phyloP scores from a whole-genome alignment of 1,140 invertebrate genomes.

The Thereuonema tuberculata region DNA sequence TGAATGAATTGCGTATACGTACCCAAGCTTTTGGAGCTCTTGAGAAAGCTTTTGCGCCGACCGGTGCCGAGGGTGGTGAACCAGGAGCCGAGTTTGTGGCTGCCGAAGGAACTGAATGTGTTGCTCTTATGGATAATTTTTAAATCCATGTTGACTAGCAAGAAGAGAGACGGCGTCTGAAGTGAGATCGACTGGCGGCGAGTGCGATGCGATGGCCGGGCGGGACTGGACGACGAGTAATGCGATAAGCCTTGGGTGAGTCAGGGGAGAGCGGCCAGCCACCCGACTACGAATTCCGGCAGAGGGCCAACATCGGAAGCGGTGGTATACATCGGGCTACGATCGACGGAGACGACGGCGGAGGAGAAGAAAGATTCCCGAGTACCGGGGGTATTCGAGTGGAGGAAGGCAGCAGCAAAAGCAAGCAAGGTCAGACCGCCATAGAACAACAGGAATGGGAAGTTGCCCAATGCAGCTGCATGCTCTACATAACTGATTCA shows the following conservation, averaged over 20 bases:
- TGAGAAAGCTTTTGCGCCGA: slow-evolving; percentile 31
- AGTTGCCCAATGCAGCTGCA: background rate
- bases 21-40: slow-evolving; percentile 37
- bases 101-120: slow-evolving; percentile 36
- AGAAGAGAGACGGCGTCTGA: background rate
- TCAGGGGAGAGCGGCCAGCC: no score
- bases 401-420: no score
- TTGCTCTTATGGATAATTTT: slow-evolving; percentile 36
- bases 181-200: background rate
- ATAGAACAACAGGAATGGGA: background rate
- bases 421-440: background rate
- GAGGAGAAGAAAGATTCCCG: no score
- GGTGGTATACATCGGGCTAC: no score
- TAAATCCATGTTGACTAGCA: slow-evolving; percentile 18
- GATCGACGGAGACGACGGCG: no score
- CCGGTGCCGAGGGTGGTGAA: slow-evolving; percentile 32
- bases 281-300: no score
- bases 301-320: no score
- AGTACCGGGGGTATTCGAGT: no score
- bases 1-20: no score
- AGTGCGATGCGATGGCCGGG: background rate
- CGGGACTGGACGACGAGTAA: background rate
- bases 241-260: no score
- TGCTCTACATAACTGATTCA: slow-evolving; percentile 8
- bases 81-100: slow-evolving; percentile 35